phyloP scores from a whole-genome alignment of 2,797 vertebrate species.

The Tolypeutes matacus region DNA sequence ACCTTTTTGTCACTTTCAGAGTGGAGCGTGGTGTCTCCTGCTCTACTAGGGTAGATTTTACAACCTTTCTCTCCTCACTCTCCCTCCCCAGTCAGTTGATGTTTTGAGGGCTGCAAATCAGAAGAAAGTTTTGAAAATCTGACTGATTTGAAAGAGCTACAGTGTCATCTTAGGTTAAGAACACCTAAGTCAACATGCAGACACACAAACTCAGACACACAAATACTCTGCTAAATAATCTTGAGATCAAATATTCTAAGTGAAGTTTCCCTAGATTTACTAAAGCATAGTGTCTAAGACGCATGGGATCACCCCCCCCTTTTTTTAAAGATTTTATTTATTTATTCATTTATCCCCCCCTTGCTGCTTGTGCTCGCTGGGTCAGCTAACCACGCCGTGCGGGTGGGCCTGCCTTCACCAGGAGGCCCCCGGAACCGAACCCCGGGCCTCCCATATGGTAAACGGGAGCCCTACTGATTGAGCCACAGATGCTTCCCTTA shows the following conservation, averaged over 20 bases:
- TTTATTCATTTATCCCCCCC: too few species aligned
- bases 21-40: not conserved
- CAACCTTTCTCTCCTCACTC: fast-evolving
- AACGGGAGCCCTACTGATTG: too few species aligned
- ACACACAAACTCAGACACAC: not conserved
- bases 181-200: not conserved
- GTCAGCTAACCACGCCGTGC: too few species aligned
- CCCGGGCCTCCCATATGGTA: too few species aligned
- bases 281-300: not conserved
- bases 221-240: not conserved
- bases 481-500: too few species aligned
- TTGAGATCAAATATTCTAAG: not conserved
- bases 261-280: not conserved
- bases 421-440: too few species aligned
- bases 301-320: too few species aligned
- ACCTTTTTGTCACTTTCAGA: not conserved
- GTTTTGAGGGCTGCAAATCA: not conserved
- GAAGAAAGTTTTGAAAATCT: not conserved
- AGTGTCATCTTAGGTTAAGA: slow-evolving; percentile 1
- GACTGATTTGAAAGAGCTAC: not conserved
- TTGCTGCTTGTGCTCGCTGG: too few species aligned
- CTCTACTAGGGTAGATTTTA: not conserved
- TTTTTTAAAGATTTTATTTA: too few species aligned
- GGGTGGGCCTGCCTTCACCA: too few species aligned
- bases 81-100: not conserved